phyloP scores from a whole-genome alignment of 2,888 invertebrate genomes.

The Platerodrilus igneus region DNA sequence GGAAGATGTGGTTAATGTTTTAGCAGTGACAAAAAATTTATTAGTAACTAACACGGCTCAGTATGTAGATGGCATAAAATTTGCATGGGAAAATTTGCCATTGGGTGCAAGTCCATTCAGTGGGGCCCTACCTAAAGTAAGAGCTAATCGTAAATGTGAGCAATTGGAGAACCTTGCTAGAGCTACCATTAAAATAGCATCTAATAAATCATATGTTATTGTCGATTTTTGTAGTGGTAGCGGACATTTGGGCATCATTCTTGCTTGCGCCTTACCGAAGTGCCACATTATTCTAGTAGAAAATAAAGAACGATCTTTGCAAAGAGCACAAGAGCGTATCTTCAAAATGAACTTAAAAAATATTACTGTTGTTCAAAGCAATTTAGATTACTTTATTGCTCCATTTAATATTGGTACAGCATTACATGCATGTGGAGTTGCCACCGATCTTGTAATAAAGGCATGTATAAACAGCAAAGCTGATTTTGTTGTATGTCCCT shows the following conservation, averaged over 20 bases:
- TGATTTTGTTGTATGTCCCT: conserved; percentile 85
- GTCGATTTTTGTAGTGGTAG: conserved; percentile 95
- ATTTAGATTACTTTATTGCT: conserved; percentile 82
- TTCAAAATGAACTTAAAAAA: conserved; percentile 62
- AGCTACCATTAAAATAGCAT: conserved; percentile 67
- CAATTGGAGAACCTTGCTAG: conserved; percentile 81
- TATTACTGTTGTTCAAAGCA: conserved; percentile 78
- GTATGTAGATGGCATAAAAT: conserved; percentile 46
- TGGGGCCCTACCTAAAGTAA: conserved; percentile 70
- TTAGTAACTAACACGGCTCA: conserved; percentile 29
- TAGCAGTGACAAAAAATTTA: not conserved
- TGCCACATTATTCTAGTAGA: conserved; percentile 80
- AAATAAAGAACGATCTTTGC: conserved; percentile 84
- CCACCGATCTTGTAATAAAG: conserved; percentile 86
- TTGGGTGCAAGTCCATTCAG: conserved; percentile 70
- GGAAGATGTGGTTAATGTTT: conserved; percentile 63
- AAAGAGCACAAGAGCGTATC: conserved; percentile 68
- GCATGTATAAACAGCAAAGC: conserved; percentile 74
- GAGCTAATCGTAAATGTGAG: conserved; percentile 74
- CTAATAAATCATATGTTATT: conserved; percentile 49
- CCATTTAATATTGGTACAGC: conserved; percentile 81
- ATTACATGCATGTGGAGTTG: conserved; percentile 91
- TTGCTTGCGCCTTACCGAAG: conserved; percentile 74
- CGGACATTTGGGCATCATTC: conserved; percentile 84
- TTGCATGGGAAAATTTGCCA: conserved; percentile 71